A percentile compares a stretch with the other conserved stretches of the same genome.
phyloP scores from a whole-genome alignment of 2,113 vertebrate genomes.

The Oncorhynchus mykiss region DNA sequence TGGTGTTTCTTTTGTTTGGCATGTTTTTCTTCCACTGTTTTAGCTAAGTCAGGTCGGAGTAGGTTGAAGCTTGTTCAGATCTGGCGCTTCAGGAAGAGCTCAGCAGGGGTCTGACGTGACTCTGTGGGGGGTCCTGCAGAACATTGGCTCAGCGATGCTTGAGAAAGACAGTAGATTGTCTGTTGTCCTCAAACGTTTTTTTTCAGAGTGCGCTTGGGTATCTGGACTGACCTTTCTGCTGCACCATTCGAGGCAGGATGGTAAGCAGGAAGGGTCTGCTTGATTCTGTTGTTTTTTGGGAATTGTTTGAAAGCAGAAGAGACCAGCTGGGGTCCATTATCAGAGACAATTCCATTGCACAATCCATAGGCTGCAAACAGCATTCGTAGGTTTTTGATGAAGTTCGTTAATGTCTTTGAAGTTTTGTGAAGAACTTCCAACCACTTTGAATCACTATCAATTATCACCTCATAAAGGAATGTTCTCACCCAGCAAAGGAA shows the following conservation, averaged over 20 bases:
- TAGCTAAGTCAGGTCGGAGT: neutral
- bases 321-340: conserved; percentile 10
- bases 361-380: conserved; percentile 11
- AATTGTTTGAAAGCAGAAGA: neutral
- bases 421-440: neutral
- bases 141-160: neutral
- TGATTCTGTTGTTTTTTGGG: neutral
- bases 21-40: neutral
- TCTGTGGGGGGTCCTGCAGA: neutral
- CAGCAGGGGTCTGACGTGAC: neutral
- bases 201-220: too few species aligned
- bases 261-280: neutral
- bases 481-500: too few species aligned
- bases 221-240: neutral
- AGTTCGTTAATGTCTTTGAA: neutral
- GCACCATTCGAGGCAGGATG: conserved; percentile 5
- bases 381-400: neutral
- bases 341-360: conserved; percentile 7
- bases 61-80: neutral
- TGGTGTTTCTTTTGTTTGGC: neutral
- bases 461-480: neutral
- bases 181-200: too few species aligned
- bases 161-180: too few species aligned
- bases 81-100: neutral
- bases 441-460: neutral